Evolutionary conservation across 2,113 vertebrate species (phyloP).

Genomic region (Poecilia latipinna): DNA sequence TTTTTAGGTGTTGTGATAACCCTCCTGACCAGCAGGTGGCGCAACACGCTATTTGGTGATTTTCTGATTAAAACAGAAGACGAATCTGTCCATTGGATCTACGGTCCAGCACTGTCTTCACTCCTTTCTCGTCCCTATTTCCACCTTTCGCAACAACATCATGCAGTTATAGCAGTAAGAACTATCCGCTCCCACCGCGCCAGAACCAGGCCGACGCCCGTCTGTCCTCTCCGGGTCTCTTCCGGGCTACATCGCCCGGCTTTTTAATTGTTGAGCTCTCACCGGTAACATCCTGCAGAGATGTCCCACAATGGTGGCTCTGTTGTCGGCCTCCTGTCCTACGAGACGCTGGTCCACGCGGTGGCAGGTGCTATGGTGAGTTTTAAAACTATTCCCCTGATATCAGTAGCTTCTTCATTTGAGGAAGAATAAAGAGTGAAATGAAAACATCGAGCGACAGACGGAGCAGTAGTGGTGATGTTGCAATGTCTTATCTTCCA

Average conservation of each 20-base stretch:
- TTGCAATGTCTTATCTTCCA: conserved; percentile 21
- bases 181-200: neutral
- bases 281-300: conserved; percentile 25
- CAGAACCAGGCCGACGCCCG: neutral
- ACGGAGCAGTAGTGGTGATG: neutral
- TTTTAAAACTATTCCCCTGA: too few relatives aligned
- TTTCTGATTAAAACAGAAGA: neutral
- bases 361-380: conserved; percentile 82
- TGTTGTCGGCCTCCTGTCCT: conserved; percentile 72
- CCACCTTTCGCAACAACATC: neutral
- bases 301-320: conserved; percentile 70
- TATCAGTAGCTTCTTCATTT: neutral
- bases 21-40: conserved; percentile 9
- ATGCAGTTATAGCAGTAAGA: neutral
- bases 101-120: neutral
- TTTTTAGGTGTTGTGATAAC: neutral
- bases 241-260: neutral
- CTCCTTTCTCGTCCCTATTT: neutral
- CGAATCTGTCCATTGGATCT: neutral
- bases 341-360: conserved; percentile 84
- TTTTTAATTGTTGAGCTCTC: neutral
- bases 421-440: neutral
- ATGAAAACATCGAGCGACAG: neutral
- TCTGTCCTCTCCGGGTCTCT: neutral
- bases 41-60: too few relatives aligned